Percentiles rank a stretch among this genome's conserved stretches.
These are phyloP conservation scores for Slavum lentiscoides DNA, from an alignment of 2,888 invertebrate species.

Conservation along the genomic window DNA sequence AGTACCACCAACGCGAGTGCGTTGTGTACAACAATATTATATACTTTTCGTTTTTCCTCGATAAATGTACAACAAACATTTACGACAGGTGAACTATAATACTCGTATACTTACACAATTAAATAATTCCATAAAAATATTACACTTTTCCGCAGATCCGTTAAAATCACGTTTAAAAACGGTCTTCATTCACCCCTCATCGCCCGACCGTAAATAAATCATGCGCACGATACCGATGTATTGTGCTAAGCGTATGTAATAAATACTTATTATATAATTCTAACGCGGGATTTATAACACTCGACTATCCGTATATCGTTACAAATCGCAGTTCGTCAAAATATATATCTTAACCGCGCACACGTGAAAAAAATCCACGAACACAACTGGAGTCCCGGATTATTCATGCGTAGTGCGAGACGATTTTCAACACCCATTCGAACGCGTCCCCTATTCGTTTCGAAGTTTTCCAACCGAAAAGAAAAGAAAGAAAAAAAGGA, in stretches of 20 bases:
- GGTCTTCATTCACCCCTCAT: no score
- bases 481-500: constrained; percentile 3
- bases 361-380: constrained; percentile 1
- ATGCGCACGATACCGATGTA: not conserved
- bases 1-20: no score
- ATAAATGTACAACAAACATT: no score
- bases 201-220: not conserved
- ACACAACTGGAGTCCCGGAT: not conserved
- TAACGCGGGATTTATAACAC: not conserved
- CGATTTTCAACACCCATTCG: constrained; percentile 33
- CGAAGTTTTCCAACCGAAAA: constrained; percentile 41
- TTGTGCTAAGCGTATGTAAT: not conserved
- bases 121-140: no score
- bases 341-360: constrained; percentile 17
- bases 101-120: no score
- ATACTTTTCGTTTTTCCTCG: no score
- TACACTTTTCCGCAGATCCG: no score
- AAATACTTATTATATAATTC: not conserved
- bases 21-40: no score
- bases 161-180: no score
- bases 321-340: constrained; percentile 19
- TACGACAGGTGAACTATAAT: no score
- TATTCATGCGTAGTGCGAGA: constrained; percentile 33
- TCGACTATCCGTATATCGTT: not conserved
- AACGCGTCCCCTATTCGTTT: constrained; percentile 27